Evolutionary conservation across 1,140 invertebrate species (phyloP).

Genomic region (Pissodes strobi): DNA sequence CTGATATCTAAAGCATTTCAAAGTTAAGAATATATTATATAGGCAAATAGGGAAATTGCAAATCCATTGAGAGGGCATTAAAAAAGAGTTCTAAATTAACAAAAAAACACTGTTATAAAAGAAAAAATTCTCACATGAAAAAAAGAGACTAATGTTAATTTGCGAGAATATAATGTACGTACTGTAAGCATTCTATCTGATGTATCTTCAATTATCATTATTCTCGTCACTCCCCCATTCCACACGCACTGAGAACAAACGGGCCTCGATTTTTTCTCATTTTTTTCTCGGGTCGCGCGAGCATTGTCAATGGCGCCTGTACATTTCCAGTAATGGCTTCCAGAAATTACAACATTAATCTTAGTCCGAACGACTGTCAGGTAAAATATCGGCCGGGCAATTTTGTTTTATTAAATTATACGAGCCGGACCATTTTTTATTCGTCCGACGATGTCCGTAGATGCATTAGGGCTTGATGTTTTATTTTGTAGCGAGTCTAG

Average conservation of each 20-base stretch:
- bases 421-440: constrained; percentile 32
- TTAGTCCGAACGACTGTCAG: constrained; percentile 47
- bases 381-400: constrained; percentile 45
- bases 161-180: too few species aligned
- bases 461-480: not conserved
- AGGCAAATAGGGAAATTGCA: too few species aligned
- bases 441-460: not conserved
- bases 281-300: constrained; percentile 27
- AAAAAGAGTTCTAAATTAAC: too few species aligned
- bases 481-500: not conserved
- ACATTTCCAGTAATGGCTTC: constrained; percentile 46
- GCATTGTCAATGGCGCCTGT: constrained; percentile 47
- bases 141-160: too few species aligned
- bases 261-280: constrained; percentile 27
- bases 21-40: too few species aligned
- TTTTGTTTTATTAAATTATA: constrained; percentile 46
- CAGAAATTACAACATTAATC: constrained; percentile 51
- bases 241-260: constrained; percentile 12
- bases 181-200: too few species aligned
- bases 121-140: too few species aligned
- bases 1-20: too few species aligned
- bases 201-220: too few species aligned
- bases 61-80: too few species aligned
- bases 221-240: not conserved
- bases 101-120: too few species aligned